These are phyloP conservation scores for Cebidichthys violaceus DNA, from an alignment of 2,113 vertebrate species.

Conservation along the genomic window DNA sequence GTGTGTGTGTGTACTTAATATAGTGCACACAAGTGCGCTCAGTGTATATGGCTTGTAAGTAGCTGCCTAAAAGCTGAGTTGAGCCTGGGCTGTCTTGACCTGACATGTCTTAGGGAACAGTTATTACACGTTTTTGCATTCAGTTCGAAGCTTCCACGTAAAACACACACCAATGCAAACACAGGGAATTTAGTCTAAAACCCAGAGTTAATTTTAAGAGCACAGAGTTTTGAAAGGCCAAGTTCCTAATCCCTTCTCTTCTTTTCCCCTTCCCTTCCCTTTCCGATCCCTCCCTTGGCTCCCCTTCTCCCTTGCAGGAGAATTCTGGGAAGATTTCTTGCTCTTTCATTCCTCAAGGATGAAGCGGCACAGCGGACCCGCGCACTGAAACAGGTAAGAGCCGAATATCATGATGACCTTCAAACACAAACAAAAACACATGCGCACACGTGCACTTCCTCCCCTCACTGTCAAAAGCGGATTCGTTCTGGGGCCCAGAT, in stretches of 20 bases:
- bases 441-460: not conserved
- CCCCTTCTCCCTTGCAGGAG: constrained; percentile 74
- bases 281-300: constrained; percentile 23
- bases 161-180: constrained; percentile 17
- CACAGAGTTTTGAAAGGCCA: constrained; percentile 51
- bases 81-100: constrained; percentile 53
- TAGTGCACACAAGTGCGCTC: no score
- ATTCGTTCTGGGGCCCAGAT: constrained; percentile 17
- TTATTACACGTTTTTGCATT: not conserved
- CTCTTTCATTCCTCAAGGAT: constrained; percentile 81
- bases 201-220: constrained; percentile 59
- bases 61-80: constrained; percentile 61
- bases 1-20: no score
- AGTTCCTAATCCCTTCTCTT: constrained; percentile 66
- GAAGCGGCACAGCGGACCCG: constrained; percentile 67
- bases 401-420: constrained; percentile 38
- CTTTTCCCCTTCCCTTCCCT: constrained; percentile 42
- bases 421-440: constrained; percentile 26
- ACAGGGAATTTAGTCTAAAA: constrained; percentile 43
- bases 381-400: constrained; percentile 74
- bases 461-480: constrained; percentile 1
- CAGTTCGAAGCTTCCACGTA: not conserved
- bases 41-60: constrained; percentile 25
- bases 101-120: constrained; percentile 36
- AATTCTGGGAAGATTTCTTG: constrained; percentile 81